phyloP scores from a whole-genome alignment of 2,113 vertebrate species.

The Furnarius figulus region DNA sequence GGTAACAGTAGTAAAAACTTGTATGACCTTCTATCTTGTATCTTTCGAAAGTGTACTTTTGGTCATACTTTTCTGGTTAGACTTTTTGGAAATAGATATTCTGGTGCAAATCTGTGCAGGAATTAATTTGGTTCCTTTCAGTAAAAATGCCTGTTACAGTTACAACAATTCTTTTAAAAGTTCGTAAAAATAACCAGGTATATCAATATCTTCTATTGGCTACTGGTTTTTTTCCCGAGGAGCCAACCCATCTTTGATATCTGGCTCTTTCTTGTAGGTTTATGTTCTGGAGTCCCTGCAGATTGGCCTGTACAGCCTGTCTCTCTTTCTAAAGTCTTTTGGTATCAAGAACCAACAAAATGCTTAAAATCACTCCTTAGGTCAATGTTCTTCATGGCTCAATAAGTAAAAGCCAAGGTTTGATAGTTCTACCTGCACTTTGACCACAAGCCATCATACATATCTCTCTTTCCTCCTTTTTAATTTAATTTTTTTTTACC shows the following conservation, averaged over 20 bases:
- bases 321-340: not conserved
- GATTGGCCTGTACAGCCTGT: not conserved
- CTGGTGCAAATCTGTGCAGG: not conserved
- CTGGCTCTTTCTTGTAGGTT: not conserved
- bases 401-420: not conserved
- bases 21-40: not conserved
- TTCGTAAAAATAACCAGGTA: not conserved
- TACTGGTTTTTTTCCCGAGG: not conserved
- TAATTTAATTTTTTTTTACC: not conserved
- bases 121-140: not conserved
- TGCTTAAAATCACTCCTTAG: not conserved
- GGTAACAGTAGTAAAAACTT: not conserved
- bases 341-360: not conserved
- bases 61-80: not conserved
- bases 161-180: not conserved
- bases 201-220: not conserved
- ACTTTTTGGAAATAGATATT: not conserved
- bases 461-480: not conserved
- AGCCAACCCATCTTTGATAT: not conserved
- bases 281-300: not conserved
- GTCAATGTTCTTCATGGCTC: not conserved
- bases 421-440: not conserved
- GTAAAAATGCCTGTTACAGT: not conserved
- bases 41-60: not conserved
- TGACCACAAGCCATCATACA: not conserved